phyloP scores from a whole-genome alignment of 2,888 invertebrate genomes.

The Liodrosophila aerea region DNA sequence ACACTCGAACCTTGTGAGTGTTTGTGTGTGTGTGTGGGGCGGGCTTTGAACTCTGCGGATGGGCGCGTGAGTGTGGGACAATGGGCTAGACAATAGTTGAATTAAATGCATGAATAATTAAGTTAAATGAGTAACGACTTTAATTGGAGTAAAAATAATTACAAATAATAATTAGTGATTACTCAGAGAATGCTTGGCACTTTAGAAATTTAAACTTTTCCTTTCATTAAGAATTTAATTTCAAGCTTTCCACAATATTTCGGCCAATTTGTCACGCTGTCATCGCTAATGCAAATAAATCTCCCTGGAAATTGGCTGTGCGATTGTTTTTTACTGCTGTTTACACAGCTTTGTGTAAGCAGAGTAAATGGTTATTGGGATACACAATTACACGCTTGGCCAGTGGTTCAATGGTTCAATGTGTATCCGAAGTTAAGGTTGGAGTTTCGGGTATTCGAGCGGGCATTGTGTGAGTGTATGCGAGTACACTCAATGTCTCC shows the following conservation, averaged over 20 bases:
- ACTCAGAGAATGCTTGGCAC: too few species aligned
- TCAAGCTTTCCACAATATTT: too few species aligned
- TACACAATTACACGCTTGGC: conserved; percentile 46
- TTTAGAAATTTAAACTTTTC: too few species aligned
- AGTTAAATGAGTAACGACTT: conserved; percentile 24
- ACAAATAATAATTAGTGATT: too few species aligned
- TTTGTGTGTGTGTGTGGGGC: conserved; percentile 25
- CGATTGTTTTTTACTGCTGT: conserved; percentile 20
- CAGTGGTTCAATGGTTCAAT: conserved; percentile 41
- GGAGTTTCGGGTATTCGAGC: not conserved
- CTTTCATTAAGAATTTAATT: too few species aligned
- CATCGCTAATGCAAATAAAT: conserved; percentile 33
- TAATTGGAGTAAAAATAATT: too few species aligned
- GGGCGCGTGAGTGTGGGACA: conserved; percentile 31
- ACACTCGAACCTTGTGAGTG: conserved; percentile 30
- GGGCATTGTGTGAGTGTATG: not conserved
- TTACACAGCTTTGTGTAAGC: conserved; percentile 45
- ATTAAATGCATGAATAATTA: conserved; percentile 10
- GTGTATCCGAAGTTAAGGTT: conserved; percentile 2
- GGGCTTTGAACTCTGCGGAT: conserved; percentile 67
- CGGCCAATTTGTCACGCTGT: conserved; percentile 6
- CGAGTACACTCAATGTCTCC: conserved; percentile 37
- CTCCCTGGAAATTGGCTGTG: conserved; percentile 3
- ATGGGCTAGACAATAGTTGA: not conserved
- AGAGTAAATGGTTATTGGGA: conserved; percentile 35